Evolutionary conservation across 2,888 invertebrate species (phyloP).

Genomic region (Cylindroiulus punctatus): DNA sequence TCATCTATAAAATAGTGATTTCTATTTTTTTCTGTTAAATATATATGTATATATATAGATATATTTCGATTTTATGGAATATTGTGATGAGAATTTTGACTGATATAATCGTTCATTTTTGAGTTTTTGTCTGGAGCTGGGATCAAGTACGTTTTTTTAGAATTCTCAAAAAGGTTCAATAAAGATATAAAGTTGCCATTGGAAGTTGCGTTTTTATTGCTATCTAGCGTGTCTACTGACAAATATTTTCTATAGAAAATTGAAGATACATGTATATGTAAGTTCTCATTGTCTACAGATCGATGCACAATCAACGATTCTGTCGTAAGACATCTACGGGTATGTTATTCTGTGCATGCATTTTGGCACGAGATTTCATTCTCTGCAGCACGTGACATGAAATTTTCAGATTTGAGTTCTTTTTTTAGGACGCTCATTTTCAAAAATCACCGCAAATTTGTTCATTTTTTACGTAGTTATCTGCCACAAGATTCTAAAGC

Average conservation of each 20-base stretch:
- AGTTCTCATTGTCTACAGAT: no score
- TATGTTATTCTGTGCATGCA: no score
- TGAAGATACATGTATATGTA: no score
- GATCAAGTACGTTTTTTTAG: constrained; percentile 52
- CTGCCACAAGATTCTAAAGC: neutral
- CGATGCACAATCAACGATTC: no score
- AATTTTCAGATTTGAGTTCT: neutral
- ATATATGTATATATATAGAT: constrained; percentile 51
- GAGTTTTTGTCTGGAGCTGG: constrained; percentile 44
- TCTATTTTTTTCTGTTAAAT: constrained; percentile 51
- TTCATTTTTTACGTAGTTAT: neutral
- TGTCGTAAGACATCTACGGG: no score
- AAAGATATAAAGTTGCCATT: constrained; percentile 47
- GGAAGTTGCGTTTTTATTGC: neutral
- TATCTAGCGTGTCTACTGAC: neutral
- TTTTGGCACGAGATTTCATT: neutral
- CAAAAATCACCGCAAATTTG: neutral
- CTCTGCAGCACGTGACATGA: neutral
- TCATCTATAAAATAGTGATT: constrained; percentile 35
- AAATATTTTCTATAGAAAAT: no score
- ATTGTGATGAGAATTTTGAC: constrained; percentile 50
- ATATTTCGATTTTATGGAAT: constrained; percentile 50
- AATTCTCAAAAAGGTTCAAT: constrained; percentile 39
- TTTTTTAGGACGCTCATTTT: neutral
- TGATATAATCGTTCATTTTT: constrained; percentile 51